phyloP scores from a whole-genome alignment of 2,113 vertebrate species.

The Gallinago jamesoni region DNA sequence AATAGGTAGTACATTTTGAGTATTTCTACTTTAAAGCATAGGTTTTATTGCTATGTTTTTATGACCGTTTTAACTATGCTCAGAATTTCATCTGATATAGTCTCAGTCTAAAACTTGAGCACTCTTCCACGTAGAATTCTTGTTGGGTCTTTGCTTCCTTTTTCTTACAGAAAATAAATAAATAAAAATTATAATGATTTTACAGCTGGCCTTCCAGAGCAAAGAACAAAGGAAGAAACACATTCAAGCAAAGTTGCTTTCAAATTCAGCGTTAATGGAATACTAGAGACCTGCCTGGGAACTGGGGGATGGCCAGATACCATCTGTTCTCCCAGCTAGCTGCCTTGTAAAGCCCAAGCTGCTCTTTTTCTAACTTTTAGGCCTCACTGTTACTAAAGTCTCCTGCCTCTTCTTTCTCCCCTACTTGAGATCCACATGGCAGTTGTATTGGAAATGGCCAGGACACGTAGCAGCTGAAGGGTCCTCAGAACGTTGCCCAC shows the following conservation, averaged over 20 bases:
- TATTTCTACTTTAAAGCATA: background rate
- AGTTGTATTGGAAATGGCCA: background rate
- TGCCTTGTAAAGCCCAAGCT: background rate
- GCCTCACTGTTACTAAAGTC: background rate
- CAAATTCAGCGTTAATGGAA: slow-evolving; percentile 21
- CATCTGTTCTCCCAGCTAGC: slow-evolving; percentile 11
- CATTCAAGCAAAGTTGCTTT: background rate
- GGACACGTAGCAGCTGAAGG: background rate
- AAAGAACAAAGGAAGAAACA: slow-evolving; percentile 25
- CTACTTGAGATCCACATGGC: background rate
- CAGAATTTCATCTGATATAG: background rate
- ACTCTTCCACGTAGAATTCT: background rate
- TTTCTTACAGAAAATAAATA: background rate
- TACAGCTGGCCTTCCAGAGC: background rate
- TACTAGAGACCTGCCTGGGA: background rate
- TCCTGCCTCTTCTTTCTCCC: background rate
- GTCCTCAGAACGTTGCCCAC: background rate
- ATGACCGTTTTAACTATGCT: background rate
- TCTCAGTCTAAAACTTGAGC: background rate
- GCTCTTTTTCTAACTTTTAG: background rate
- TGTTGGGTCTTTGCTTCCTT: background rate
- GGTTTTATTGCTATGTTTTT: background rate
- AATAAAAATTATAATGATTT: background rate
- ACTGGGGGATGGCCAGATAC: background rate
- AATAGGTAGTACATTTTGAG: background rate